phyloP scores from a whole-genome alignment of 1,140 invertebrate species.

The Olivierus martensii region DNA sequence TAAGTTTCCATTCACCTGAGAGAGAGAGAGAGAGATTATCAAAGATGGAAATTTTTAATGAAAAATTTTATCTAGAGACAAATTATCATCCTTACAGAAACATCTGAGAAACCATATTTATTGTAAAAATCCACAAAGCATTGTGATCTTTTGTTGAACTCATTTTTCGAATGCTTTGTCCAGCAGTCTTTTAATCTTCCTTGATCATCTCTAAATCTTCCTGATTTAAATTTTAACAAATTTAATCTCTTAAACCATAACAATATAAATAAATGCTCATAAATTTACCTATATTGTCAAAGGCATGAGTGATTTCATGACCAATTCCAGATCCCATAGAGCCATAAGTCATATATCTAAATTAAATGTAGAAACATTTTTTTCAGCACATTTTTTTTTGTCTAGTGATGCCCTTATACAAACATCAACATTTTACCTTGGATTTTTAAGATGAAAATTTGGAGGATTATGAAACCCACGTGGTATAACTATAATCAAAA shows the following conservation, averaged over 20 bases:
- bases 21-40: too few relatives aligned
- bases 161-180: constrained; percentile 78
- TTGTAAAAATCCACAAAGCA: constrained; percentile 85
- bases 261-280: neutral
- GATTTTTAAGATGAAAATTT: too few relatives aligned
- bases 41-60: too few relatives aligned
- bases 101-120: constrained; percentile 29
- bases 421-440: too few relatives aligned
- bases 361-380: neutral
- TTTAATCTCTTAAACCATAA: too few relatives aligned
- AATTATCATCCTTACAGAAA: too few relatives aligned
- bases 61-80: too few relatives aligned
- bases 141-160: constrained; percentile 72
- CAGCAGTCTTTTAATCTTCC: constrained; percentile 92
- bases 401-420: too few relatives aligned
- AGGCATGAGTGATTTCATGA: constrained; percentile 73
- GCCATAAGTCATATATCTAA: constrained; percentile 57
- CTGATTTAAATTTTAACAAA: too few relatives aligned
- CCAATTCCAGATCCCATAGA: constrained; percentile 63
- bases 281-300: constrained; percentile 51
- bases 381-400: too few relatives aligned
- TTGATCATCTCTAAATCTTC: constrained; percentile 4
- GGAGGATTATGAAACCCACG: too few relatives aligned
- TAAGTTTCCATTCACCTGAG: constrained; percentile 51
- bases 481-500: too few relatives aligned